A percentile compares a stretch with the other conserved stretches of the same genome.
Evolutionary conservation across 2,113 vertebrate species (phyloP).

Genomic region (Onychostruthus taczanowskii): DNA sequence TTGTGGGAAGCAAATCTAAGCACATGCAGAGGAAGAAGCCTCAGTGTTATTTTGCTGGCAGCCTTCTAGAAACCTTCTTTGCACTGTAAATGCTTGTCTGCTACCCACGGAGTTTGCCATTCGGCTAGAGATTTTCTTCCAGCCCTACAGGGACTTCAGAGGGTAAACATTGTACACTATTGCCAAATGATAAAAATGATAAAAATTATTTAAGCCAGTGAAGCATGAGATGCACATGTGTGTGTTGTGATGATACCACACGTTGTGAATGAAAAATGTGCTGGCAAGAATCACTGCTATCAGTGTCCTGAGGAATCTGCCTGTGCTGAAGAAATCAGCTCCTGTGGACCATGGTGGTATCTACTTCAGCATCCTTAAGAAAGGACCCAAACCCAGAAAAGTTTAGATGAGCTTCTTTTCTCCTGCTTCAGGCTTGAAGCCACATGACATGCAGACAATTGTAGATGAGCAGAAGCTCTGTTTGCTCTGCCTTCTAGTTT

Average conservation of each 20-base stretch:
- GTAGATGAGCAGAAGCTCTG: background rate
- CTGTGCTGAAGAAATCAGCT: background rate
- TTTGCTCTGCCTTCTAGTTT: background rate
- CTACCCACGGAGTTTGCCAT: background rate
- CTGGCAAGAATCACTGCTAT: background rate
- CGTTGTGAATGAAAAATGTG: background rate
- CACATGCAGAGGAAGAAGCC: constrained; percentile 41
- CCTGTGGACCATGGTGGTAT: accelerated
- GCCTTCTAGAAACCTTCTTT: constrained; percentile 35
- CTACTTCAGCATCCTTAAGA: background rate
- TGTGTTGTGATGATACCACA: background rate
- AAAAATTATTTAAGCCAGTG: background rate
- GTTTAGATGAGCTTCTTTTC: background rate
- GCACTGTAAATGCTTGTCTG: background rate
- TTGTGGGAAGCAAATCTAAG: constrained; percentile 53
- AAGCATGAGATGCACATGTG: background rate
- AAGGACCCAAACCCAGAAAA: background rate
- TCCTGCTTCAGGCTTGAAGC: background rate
- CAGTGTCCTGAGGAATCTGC: background rate
- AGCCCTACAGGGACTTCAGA: background rate
- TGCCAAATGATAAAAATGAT: background rate
- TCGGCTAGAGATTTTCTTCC: background rate
- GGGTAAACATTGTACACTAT: background rate
- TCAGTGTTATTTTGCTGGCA: constrained; percentile 17
- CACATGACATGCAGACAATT: background rate